A percentile compares a stretch with the other conserved stretches of the same genome.
These are phyloP conservation scores for Aricia agestis DNA, from an alignment of 1,140 invertebrate species.

Conservation along the genomic window DNA sequence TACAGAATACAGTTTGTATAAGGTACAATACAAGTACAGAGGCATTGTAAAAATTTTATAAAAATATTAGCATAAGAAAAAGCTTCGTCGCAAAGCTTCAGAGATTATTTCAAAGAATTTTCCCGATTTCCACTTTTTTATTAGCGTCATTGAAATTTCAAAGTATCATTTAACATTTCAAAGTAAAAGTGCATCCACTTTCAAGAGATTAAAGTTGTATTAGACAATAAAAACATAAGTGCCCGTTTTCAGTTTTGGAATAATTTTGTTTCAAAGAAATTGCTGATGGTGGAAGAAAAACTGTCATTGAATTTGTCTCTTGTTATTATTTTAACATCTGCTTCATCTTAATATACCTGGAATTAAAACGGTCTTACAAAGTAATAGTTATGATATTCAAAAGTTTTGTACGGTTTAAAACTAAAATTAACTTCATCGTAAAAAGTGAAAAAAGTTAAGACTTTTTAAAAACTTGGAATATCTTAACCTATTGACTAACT, in stretches of 20 bases:
- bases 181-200: constrained; percentile 7
- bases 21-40: not conserved
- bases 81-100: not conserved
- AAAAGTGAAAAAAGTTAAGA: no score
- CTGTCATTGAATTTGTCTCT: no score
- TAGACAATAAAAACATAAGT: not conserved
- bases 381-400: no score
- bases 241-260: not conserved
- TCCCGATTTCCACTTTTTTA: not conserved
- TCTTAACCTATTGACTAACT: no score
- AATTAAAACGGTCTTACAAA: no score
- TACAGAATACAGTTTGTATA: not conserved
- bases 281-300: not conserved
- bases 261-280: not conserved
- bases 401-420: no score
- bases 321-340: no score
- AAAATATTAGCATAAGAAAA: not conserved
- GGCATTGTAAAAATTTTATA: not conserved
- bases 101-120: not conserved
- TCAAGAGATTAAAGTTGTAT: constrained; percentile 3
- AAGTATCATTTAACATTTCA: not conserved
- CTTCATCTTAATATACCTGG: no score
- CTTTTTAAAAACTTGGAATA: no score
- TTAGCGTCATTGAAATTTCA: constrained; percentile 4
- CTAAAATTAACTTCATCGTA: no score